A percentile compares a stretch with the other conserved stretches of the same genome.
Evolutionary conservation across 2,888 invertebrate genomes (phyloP).

Genomic region (Carcina quercana): DNA sequence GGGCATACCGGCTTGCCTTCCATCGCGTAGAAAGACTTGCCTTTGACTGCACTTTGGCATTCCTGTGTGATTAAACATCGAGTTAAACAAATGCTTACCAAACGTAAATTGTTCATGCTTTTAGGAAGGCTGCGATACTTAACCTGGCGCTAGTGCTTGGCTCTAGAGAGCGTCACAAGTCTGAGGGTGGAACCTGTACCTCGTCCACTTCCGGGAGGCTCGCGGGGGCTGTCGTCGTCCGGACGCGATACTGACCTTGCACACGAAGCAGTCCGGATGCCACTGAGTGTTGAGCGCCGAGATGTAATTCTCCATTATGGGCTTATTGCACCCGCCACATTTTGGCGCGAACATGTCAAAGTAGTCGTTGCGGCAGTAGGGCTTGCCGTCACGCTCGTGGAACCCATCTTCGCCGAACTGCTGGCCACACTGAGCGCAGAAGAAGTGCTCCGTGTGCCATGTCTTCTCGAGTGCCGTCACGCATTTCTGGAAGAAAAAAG

Average conservation of each 20-base stretch:
- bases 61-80: conserved; percentile 78
- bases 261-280: conserved; percentile 99
- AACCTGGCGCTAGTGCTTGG: conserved; percentile 40
- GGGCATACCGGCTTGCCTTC: conserved; percentile 98
- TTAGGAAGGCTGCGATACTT: conserved; percentile 37
- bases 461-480: conserved; percentile 98
- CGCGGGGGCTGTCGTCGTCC: not conserved
- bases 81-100: conserved; percentile 23
- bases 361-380: conserved; percentile 96
- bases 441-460: conserved; percentile 99
- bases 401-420: conserved; percentile 98
- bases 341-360: conserved; percentile 99
- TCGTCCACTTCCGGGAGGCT: not conserved
- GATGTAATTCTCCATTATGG: conserved; percentile 98
- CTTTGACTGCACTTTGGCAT: conserved; percentile 93
- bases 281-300: conserved; percentile 98
- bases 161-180: conserved; percentile 6
- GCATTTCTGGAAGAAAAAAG: conserved; percentile 87
- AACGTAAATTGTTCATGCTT: conserved; percentile 23
- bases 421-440: conserved; percentile 97
- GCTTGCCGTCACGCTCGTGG: conserved; percentile 96
- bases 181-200: not conserved
- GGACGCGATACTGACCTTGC: conserved; percentile 85
- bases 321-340: conserved; percentile 95
- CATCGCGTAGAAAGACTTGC: conserved; percentile 97